A percentile compares a stretch with the other conserved stretches of the same genome.
Conservation (phyloP, 2,888 invertebrate species). For the Calameuta pallipes region DNA sequence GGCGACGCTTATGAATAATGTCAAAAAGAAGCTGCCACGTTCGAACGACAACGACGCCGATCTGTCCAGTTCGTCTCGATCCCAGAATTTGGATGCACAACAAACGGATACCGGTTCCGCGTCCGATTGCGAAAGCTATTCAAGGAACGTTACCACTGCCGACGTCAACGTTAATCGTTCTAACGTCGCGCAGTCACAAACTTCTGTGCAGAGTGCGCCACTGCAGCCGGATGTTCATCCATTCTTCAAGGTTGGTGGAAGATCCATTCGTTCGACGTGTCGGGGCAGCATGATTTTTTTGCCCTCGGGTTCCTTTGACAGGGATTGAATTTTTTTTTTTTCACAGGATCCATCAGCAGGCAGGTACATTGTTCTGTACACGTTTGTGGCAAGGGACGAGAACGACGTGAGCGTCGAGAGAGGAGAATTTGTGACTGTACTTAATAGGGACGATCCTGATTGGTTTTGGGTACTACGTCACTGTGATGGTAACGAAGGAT, state of each 20-base stretch:
- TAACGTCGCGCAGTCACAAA: constrained; percentile 67
- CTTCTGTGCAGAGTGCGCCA: constrained; percentile 67
- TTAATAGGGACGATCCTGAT: constrained; percentile 94
- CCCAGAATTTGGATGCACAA: constrained; percentile 57
- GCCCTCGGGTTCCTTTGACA: not conserved
- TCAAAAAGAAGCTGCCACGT: constrained; percentile 88
- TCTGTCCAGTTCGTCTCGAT: constrained; percentile 48
- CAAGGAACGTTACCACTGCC: constrained; percentile 68
- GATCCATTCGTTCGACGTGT: not conserved
- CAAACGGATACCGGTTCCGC: constrained; percentile 68
- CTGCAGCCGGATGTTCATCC: constrained; percentile 71
- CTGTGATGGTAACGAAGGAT: constrained; percentile 93
- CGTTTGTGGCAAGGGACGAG: constrained; percentile 92
- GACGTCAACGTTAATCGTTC: constrained; percentile 62
- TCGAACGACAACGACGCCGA: constrained; percentile 59
- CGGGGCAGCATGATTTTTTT: not conserved
- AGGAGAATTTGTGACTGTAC: constrained; percentile 95
- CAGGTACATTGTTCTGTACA: constrained; percentile 91
- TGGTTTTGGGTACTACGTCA: constrained; percentile 95
- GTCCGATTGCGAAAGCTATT: constrained; percentile 74
- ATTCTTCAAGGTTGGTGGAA: constrained; percentile 68
- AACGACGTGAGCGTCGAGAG: constrained; percentile 94
- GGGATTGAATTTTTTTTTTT: not conserved
- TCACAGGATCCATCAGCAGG: constrained; percentile 83
- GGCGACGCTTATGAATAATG: constrained; percentile 70